Evolutionary conservation across 2,888 invertebrate genomes (phyloP).

Genomic region (Tiliacea citrago): DNA sequence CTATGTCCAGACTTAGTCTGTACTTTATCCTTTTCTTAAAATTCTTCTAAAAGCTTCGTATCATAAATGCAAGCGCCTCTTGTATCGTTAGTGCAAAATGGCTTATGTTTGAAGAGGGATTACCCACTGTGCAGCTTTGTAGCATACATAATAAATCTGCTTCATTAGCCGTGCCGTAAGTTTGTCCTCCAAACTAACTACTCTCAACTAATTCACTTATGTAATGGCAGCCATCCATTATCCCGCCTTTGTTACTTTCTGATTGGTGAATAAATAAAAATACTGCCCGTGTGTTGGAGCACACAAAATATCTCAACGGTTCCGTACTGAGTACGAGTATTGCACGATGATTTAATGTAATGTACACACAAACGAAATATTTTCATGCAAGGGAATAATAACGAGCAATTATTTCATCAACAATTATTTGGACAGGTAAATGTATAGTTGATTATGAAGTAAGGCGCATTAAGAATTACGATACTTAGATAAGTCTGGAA

Average conservation of each 20-base stretch:
- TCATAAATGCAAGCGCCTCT: constrained; percentile 39
- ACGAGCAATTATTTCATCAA: too few species aligned
- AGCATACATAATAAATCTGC: constrained; percentile 58
- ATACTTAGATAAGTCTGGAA: too few species aligned
- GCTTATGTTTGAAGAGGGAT: constrained; percentile 57
- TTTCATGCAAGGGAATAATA: too few species aligned
- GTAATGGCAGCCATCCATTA: constrained; percentile 62
- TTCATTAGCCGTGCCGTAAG: constrained; percentile 56
- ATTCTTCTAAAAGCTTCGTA: constrained; percentile 4
- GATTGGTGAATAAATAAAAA: constrained; percentile 60
- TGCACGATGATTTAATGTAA: too few species aligned
- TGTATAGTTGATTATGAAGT: too few species aligned
- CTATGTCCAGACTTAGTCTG: background rate
- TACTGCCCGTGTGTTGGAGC: background rate
- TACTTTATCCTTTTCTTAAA: constrained; percentile 3
- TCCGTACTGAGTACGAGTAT: background rate
- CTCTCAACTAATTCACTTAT: constrained; percentile 61
- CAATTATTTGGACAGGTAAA: too few species aligned
- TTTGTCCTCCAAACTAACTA: constrained; percentile 58
- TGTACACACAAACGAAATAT: too few species aligned
- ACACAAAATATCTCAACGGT: background rate
- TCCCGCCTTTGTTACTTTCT: constrained; percentile 46
- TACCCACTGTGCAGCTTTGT: constrained; percentile 53
- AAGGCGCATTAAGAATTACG: too few species aligned
- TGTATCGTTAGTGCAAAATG: constrained; percentile 41